Conservation (phyloP, 2,888 invertebrate species). For the Salticus scenicus region DNA sequence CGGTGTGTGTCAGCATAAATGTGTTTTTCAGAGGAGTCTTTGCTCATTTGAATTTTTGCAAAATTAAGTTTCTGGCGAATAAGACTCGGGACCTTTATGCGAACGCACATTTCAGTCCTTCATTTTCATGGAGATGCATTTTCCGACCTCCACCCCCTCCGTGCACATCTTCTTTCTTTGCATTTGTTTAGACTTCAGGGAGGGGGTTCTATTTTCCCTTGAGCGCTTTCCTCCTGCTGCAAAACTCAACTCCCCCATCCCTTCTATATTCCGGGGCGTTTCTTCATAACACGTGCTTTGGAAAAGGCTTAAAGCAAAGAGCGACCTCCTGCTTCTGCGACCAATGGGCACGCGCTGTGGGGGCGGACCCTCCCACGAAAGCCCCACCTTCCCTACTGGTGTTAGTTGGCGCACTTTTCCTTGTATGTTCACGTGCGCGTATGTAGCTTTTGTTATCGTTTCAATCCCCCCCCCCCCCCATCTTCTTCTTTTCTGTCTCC, state of each 20-base stretch:
- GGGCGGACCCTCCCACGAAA: constrained; percentile 37
- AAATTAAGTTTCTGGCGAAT: constrained; percentile 67
- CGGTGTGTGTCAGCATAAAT: constrained; percentile 50
- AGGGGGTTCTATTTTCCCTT: constrained; percentile 29
- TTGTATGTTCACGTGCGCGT: constrained; percentile 28
- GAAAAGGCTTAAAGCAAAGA: not conserved
- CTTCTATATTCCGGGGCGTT: constrained; percentile 32
- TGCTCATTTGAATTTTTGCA: constrained; percentile 66
- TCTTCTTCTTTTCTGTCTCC: not conserved
- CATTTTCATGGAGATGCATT: constrained; percentile 30
- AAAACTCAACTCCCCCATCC: not conserved
- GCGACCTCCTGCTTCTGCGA: not conserved
- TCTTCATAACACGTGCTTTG: constrained; percentile 45
- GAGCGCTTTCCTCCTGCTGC: constrained; percentile 28
- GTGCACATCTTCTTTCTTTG: not conserved
- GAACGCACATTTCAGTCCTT: constrained; percentile 10
- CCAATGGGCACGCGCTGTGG: constrained; percentile 41
- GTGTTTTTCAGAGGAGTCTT: constrained; percentile 38
- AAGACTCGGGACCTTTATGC: constrained; percentile 35
- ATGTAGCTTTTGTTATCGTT: constrained; percentile 20
- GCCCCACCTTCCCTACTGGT: constrained; percentile 28
- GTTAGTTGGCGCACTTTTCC: constrained; percentile 40
- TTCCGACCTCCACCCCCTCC: constrained; percentile 1
- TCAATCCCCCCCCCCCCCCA: not conserved
- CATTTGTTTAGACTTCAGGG: constrained; percentile 49